Evolutionary conservation across 2,797 vertebrate species (phyloP).

Genomic region (Molossus molossus): DNA sequence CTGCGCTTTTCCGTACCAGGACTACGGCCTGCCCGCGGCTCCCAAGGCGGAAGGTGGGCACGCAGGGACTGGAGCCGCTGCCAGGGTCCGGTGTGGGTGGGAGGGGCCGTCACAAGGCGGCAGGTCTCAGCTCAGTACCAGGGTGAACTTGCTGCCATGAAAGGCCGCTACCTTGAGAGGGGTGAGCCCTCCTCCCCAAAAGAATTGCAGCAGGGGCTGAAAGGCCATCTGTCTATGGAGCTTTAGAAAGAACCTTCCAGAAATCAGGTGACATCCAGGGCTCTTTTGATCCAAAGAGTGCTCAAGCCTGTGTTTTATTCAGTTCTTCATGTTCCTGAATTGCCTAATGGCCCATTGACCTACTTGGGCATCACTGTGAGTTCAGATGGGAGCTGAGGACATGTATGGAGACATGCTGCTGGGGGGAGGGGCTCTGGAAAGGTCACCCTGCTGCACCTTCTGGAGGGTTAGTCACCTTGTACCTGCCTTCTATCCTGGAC

Average conservation of each 20-base stretch:
- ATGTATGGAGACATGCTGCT: rapidly evolving
- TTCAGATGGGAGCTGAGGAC: not conserved
- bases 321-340: not conserved
- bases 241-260: not conserved
- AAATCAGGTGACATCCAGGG: not conserved
- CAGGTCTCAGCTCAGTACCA: rapidly evolving
- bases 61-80: rapidly evolving
- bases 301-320: not conserved
- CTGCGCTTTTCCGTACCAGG: constrained; percentile 90
- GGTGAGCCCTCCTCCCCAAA: not conserved
- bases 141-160: not conserved
- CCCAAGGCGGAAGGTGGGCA: constrained; percentile 92
- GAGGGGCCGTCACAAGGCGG: not conserved
- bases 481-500: not conserved
- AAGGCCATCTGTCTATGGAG: not conserved
- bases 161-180: rapidly evolving
- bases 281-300: not conserved
- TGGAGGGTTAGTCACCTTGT: not conserved
- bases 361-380: too few species aligned
- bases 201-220: not conserved
- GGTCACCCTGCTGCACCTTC: not conserved
- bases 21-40: constrained; percentile 90
- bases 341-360: not conserved
- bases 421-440: not conserved
- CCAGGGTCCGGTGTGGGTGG: not conserved